Percentiles rank a stretch among this genome's conserved stretches.
These are phyloP conservation scores for Pteronotus mesoamericanus DNA, from an alignment of 2,797 vertebrate species.

Conservation along the genomic window DNA sequence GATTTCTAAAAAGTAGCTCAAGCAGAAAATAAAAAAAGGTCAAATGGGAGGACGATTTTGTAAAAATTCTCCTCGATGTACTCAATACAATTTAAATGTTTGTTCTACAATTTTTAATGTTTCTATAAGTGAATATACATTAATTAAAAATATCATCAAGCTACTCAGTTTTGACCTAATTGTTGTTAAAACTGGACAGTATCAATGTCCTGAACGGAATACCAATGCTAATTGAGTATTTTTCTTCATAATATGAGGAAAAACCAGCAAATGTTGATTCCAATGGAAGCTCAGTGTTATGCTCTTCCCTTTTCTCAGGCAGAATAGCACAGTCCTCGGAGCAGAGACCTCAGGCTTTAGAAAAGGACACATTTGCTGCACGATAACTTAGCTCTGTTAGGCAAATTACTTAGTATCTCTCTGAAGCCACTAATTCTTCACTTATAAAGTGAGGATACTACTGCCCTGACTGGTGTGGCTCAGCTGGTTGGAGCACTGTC, in stretches of 20 bases:
- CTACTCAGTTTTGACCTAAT: not conserved
- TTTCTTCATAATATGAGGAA: not conserved
- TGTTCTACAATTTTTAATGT: not conserved
- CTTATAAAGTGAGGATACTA: not conserved
- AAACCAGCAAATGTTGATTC: not conserved
- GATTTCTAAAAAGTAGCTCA: constrained; percentile 18
- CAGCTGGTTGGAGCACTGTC: not conserved
- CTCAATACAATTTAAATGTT: not conserved
- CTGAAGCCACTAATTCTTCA: not conserved
- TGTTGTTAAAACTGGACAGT: not conserved
- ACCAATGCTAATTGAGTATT: not conserved
- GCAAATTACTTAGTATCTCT: not conserved
- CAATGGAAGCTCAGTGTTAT: not conserved
- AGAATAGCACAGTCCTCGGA: not conserved
- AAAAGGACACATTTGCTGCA: not conserved
- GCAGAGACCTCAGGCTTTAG: not conserved
- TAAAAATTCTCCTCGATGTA: not conserved
- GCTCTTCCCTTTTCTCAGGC: not conserved
- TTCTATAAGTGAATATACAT: not conserved
- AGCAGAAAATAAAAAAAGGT: constrained; percentile 5
- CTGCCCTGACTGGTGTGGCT: not conserved
- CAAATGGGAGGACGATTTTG: not conserved
- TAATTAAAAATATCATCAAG: not conserved
- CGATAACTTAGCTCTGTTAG: not conserved
- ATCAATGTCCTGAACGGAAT: not conserved